These are phyloP conservation scores for Perognathus longimembris DNA, from an alignment of 2,113 vertebrate species.

Conservation along the genomic window DNA sequence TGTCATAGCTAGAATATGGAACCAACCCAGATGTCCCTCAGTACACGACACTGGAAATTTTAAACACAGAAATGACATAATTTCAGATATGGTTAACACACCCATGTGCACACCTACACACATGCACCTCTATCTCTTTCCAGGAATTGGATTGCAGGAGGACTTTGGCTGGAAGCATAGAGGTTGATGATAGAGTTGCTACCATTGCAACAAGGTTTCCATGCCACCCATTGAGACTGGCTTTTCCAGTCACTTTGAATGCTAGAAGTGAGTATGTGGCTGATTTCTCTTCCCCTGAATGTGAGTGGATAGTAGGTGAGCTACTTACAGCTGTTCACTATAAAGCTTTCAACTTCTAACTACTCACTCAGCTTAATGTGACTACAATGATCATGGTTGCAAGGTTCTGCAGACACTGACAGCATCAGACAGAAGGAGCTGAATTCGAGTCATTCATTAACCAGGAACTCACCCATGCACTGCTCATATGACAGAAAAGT, in stretches of 20 bases:
- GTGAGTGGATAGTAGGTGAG: not conserved
- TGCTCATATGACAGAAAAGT: not conserved
- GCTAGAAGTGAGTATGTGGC: not conserved
- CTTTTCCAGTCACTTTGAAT: not conserved
- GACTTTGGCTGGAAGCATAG: not conserved
- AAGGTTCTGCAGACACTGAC: not conserved
- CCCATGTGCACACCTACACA: not conserved
- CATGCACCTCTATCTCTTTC: not conserved
- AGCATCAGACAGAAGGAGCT: not conserved
- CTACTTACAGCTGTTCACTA: not conserved
- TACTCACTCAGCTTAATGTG: not conserved
- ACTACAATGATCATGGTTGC: not conserved
- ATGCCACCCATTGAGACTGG: not conserved
- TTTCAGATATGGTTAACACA: not conserved
- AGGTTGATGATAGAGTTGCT: no score
- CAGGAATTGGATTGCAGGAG: not conserved
- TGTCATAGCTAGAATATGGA: no score
- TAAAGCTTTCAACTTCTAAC: not conserved
- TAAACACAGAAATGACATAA: not conserved
- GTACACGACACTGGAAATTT: not conserved
- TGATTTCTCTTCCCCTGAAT: not conserved
- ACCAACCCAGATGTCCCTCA: no score
- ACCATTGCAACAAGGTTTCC: not conserved
- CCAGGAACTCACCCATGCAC: not conserved
- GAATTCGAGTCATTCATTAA: constrained; percentile 9